Evolutionary conservation across 2,113 vertebrate species (phyloP).

Genomic region (Capra hircus): DNA sequence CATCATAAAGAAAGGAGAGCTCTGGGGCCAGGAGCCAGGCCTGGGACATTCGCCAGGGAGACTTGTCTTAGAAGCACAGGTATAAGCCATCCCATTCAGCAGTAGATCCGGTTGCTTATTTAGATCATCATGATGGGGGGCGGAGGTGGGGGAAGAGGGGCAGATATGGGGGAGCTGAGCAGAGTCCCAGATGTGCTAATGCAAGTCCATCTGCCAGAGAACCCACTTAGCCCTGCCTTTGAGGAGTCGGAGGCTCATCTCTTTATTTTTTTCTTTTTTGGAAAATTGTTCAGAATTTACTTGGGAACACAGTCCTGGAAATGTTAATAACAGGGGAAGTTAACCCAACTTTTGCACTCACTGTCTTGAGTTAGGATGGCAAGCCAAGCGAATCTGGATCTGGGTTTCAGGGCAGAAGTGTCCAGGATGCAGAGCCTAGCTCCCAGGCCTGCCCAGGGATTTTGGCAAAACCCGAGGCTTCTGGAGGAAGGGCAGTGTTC

Average conservation of each 20-base stretch:
- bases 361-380: background rate
- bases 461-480: accelerated
- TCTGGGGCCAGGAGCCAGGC: background rate
- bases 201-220: background rate
- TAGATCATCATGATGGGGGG: background rate
- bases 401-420: background rate
- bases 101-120: background rate
- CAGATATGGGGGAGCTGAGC: background rate
- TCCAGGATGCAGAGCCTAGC: background rate
- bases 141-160: no score
- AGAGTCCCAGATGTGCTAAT: background rate
- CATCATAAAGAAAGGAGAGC: background rate
- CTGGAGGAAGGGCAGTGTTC: background rate
- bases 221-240: background rate
- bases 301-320: background rate
- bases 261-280: background rate
- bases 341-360: background rate
- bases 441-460: accelerated
- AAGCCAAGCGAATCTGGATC: background rate
- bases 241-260: background rate
- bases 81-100: accelerated
- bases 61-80: background rate
- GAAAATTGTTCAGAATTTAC: background rate
- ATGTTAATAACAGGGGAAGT: background rate
- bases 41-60: background rate